Evolutionary conservation across 2,113 vertebrate genomes (phyloP).

Genomic region (Psephotus haematonotus): DNA sequence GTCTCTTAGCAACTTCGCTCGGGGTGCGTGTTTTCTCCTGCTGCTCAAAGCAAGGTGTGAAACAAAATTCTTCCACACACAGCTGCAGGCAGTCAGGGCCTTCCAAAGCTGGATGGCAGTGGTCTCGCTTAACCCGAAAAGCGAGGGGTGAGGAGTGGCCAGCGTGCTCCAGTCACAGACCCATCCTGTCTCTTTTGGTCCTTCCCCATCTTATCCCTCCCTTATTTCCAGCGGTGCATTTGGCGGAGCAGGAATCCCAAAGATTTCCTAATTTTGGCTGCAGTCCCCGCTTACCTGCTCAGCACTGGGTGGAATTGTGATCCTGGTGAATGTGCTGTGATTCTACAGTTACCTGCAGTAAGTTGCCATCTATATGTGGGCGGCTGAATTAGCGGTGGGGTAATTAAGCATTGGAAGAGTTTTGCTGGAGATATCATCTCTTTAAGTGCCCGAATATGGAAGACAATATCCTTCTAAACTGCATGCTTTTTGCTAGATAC

Average conservation of each 20-base stretch:
- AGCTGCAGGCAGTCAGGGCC: fast-evolving
- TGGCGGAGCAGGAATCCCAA: background rate
- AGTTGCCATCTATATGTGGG: background rate
- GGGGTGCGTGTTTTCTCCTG: background rate
- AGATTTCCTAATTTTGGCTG: background rate
- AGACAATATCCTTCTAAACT: background rate
- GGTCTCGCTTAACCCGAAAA: fast-evolving
- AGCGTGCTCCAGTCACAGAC: background rate
- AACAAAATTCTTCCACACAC: background rate
- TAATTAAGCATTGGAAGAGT: background rate
- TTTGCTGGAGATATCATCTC: background rate
- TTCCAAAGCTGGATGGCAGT: fast-evolving
- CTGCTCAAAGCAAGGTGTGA: background rate
- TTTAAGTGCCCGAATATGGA: background rate
- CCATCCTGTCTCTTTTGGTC: background rate
- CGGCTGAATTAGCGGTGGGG: background rate
- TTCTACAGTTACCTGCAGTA: background rate
- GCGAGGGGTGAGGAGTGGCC: background rate
- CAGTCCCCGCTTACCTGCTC: background rate
- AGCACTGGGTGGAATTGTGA: background rate
- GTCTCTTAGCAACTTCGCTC: slow-evolving; percentile 51
- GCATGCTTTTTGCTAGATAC: background rate
- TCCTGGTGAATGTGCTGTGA: fast-evolving
- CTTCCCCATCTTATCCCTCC: background rate
- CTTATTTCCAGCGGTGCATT: background rate